Base-by-base conservation (phyloP, 2,797 vertebrate species). In the Astyanax mexicanus region DNA sequence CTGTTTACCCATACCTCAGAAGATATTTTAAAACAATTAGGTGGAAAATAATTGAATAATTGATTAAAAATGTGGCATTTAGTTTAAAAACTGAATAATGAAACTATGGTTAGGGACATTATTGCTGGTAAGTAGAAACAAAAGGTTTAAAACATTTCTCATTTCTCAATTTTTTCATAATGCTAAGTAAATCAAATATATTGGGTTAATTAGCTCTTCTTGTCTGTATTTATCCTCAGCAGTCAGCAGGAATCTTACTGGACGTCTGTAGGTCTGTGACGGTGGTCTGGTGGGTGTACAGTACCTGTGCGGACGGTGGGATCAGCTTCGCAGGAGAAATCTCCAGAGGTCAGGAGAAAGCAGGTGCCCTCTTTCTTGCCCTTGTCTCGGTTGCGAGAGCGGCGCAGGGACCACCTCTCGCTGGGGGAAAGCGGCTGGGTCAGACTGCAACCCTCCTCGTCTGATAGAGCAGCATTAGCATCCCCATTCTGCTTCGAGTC, bases 401-500 rank as follows among this genome's bases (percentile, higher is more conserved):
- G 93, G 0, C 94, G 88, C 80, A 94, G 85, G 6, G 94, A 92
- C 88, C 94, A 90, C 80, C 93, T 94, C 57, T 96, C 95, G 52
- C 92, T 94, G 0, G 92, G 92, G 0, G 88, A 85, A 0, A 95
- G 92, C 0, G 95, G 95, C 88, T 96, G 93, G 8, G 95, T 95
- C 88, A 95, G 90, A 25, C 91, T 93, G 75, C 91, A 93, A 83
- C 92, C 91, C 84, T 98, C 97, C 49, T 96, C 96, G 0, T 97
- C 96, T 0, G 96, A 94, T 89, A 96, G 91, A 84, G 94, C 94
- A 66, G 91, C 93, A 0, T 92, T 98, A 84, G 96, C 96, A 68
- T 98, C 97, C 0, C 97, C 97, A 0, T 99, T 99, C 92, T 98
- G 97, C 87, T 98, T 98, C 58, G 96, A 97, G 88, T 96, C 98